Base-by-base conservation (phyloP, 2,888 invertebrate genomes). In the Lycocerus yunnanus region DNA sequence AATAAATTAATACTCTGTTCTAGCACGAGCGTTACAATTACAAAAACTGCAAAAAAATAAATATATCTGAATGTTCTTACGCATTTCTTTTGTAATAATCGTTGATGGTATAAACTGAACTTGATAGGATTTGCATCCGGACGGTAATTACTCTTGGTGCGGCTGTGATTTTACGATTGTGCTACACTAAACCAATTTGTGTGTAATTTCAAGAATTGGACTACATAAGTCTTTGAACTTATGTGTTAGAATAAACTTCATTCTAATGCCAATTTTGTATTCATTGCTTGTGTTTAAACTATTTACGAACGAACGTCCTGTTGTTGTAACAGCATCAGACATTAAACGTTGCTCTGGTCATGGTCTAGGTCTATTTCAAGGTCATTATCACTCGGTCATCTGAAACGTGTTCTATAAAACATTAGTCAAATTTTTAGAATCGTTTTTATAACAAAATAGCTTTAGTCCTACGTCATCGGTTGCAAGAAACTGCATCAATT, bases 351-450 rank as follows among this genome's bases (percentile, higher is more conserved):
- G 75, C 73, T 70, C 70, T 75, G 75, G 75, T 75, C 75, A 75
- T 75, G 75, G 73, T 75, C 75, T 75, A 75, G 75, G 75, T 75
- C 75, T 75, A 75, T 75, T 75, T 70, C 69, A 75, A 75, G 74
- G 74, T 71, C 74, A 68, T 71, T 74, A 71, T 59, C 74, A 71
- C 63, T 74, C 74, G 71, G 71, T 58, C 70, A 73, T 68, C 74
- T 68, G 63, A 74, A 74, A 74, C 69, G 66, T 66, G 66, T 67
- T 16, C 20, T 11, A 16, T 13, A 15, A 13, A 59, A 20, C 20
- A 20, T 60, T 10, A 63, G 24, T 24, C 15, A 60, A 15, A 20
- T 68, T 68, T 58, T 58, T 59, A 15, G 15, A 69, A 67, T 8
- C 16, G n/a, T 16, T 18, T 18, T 43, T 58, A 14, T 21, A 18